Evolutionary conservation across 2,113 vertebrate genomes (phyloP).

Genomic region (Nematolebias whitei): DNA sequence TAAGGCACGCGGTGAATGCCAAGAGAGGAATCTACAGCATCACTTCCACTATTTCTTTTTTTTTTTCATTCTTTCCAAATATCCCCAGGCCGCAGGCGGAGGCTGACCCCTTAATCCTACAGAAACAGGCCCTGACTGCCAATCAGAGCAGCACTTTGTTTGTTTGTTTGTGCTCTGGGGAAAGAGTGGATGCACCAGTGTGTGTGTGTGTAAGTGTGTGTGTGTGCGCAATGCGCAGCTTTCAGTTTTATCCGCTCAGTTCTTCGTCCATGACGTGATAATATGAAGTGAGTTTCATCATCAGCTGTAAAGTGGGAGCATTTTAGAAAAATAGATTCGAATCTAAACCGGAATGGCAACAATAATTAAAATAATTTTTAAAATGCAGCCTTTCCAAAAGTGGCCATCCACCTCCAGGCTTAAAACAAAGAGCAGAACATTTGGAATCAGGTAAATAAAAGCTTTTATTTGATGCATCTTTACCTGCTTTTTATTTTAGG

Average conservation of each 20-base stretch:
- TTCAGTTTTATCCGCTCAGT: neutral
- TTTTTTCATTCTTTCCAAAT: neutral
- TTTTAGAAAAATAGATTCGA: no score
- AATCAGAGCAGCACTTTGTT: slow-evolving; percentile 20
- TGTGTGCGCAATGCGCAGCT: slow-evolving; percentile 67
- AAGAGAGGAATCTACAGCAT: slow-evolving; percentile 89
- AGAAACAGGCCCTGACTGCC: slow-evolving; percentile 26
- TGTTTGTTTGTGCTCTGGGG: slow-evolving; percentile 2
- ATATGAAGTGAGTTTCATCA: no score
- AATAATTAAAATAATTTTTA: neutral
- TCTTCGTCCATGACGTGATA: no score
- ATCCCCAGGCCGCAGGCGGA: slow-evolving; percentile 28
- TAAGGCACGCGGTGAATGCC: slow-evolving; percentile 99
- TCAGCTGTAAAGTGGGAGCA: no score
- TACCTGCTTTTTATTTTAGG: neutral
- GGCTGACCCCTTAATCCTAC: slow-evolving; percentile 35
- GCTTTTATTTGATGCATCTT: neutral
- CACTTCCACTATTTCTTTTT: slow-evolving; percentile 42
- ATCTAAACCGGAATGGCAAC: no score
- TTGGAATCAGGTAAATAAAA: neutral
- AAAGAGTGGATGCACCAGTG: neutral
- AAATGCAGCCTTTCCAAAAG: neutral
- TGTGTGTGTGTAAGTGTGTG: slow-evolving; percentile 8
- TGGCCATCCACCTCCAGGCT: neutral
- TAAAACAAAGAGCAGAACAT: neutral